These are phyloP conservation scores for Lacerta agilis DNA, from an alignment of 2,797 vertebrate species.

Conservation along the genomic window DNA sequence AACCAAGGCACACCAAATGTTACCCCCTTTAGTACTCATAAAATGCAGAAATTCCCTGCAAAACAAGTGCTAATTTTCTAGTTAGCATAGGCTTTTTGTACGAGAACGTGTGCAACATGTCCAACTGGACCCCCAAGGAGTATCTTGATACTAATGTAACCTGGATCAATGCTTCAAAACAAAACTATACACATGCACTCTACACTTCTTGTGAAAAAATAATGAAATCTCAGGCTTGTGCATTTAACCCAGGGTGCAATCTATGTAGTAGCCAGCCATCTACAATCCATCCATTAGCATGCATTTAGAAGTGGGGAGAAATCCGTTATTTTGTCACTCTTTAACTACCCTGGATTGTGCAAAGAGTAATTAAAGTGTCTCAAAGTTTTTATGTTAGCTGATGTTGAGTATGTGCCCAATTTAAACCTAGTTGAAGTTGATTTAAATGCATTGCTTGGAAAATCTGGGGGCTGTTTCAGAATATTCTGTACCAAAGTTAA, in stretches of 20 bases:
- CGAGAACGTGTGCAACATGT: accelerated
- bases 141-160: not conserved
- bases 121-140: not conserved
- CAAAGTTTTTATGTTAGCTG: not conserved
- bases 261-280: accelerated
- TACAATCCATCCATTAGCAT: not conserved
- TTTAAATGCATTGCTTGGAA: not conserved
- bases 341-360: not conserved
- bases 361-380: not conserved
- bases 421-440: not conserved
- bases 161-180: not conserved
- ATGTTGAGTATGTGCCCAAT: not conserved
- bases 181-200: too few species aligned
- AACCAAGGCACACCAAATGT: not conserved
- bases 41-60: not conserved
- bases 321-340: not conserved
- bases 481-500: not conserved
- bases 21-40: not conserved
- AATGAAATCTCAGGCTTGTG: not conserved
- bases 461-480: not conserved
- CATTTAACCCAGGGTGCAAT: not conserved
- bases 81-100: accelerated
- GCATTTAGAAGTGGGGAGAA: not conserved
- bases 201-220: not conserved
- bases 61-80: not conserved